Evolutionary conservation across 2,797 vertebrate species (phyloP).

Genomic region (Tokudaia tokunoshimensis): DNA sequence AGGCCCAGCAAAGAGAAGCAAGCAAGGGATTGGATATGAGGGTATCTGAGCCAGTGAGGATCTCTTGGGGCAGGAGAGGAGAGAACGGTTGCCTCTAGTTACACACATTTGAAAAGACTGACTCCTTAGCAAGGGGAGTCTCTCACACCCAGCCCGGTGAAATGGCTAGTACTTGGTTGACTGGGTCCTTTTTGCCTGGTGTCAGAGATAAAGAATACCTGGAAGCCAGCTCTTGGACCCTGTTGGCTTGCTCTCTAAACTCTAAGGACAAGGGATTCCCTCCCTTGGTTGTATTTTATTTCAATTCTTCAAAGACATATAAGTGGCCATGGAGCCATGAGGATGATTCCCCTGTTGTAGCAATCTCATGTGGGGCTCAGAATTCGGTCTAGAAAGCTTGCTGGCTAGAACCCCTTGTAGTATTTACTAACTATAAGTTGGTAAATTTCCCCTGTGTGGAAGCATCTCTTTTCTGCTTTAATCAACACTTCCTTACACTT

Average conservation of each 20-base stretch:
- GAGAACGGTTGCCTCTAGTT: background rate
- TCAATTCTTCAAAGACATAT: background rate
- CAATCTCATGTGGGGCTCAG: background rate
- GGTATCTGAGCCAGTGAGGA: background rate
- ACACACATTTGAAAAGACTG: background rate
- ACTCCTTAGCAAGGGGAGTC: background rate
- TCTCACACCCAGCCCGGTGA: background rate
- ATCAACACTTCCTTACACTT: constrained; percentile 3
- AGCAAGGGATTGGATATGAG: background rate
- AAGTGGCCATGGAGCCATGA: background rate
- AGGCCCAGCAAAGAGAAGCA: background rate
- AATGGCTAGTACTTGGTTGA: rapidly evolving
- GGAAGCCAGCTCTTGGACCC: background rate
- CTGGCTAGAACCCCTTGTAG: background rate
- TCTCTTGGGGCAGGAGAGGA: background rate
- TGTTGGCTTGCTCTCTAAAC: background rate
- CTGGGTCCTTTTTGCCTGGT: background rate
- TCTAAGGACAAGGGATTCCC: background rate
- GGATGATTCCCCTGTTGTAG: background rate
- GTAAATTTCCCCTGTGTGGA: background rate
- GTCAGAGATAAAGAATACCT: background rate
- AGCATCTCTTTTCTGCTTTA: background rate
- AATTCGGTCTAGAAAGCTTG: background rate
- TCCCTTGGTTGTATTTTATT: background rate
- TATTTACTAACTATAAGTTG: too few relatives aligned